A percentile compares a stretch with the other conserved stretches of the same genome.
phyloP scores from a whole-genome alignment of 92 coral and sea anemone species.

The Parazoanthus atlanticus region DNA sequence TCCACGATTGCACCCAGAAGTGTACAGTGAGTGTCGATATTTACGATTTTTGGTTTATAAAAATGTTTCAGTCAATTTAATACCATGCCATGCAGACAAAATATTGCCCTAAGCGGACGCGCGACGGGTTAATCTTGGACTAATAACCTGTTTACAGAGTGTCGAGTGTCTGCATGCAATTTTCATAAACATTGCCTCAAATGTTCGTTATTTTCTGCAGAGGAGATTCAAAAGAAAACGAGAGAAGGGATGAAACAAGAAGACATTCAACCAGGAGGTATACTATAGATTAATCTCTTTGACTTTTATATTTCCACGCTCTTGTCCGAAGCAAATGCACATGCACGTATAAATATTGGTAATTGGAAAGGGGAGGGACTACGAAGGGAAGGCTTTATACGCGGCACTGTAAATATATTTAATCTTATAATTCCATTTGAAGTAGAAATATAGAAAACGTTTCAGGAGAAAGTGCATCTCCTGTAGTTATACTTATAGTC shows the following conservation, averaged over 20 bases:
- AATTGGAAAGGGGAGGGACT: conserved; percentile 16
- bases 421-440: conserved; percentile 26
- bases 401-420: conserved; percentile 19
- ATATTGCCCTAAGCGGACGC: conserved; percentile 21
- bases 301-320: not conserved
- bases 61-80: not conserved
- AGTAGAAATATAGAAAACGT: not conserved
- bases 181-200: not conserved
- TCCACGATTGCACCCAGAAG: conserved; percentile 87
- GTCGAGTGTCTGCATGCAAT: not conserved
- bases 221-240: conserved; percentile 83
- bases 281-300: not conserved
- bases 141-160: conserved; percentile 39
- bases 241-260: conserved; percentile 83
- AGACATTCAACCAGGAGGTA: conserved; percentile 96
- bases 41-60: not conserved
- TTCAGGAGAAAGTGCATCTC: not conserved
- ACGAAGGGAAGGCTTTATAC: conserved; percentile 6
- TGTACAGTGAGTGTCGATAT: conserved; percentile 70
- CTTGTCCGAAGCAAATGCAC: not conserved
- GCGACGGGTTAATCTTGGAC: conserved; percentile 27
- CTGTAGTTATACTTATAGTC: no score
- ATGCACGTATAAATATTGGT: not conserved
- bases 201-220: conserved; percentile 53
- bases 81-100: not conserved